phyloP scores from a whole-genome alignment of 1,140 invertebrate species.

The Amphibalanus amphitrite region DNA sequence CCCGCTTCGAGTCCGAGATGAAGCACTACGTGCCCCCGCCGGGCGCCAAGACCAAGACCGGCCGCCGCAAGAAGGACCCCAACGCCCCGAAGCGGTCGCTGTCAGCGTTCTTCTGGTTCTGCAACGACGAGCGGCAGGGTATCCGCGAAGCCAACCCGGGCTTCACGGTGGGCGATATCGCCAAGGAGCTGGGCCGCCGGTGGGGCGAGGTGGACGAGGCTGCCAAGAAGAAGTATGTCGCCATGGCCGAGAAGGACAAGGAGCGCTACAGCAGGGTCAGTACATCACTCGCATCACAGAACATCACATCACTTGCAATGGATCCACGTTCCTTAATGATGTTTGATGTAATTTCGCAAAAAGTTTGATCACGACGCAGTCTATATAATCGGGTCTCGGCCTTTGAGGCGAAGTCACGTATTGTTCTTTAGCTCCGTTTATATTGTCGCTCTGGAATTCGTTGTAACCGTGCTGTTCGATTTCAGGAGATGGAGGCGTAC shows the following conservation, averaged over 20 bases:
- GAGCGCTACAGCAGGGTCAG: slow-evolving; percentile 58
- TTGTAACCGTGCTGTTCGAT: neutral
- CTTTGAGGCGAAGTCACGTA: too few species aligned
- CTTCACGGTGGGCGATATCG: slow-evolving; percentile 89
- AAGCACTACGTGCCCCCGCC: slow-evolving; percentile 81
- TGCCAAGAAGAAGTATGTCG: slow-evolving; percentile 75
- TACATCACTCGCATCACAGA: neutral
- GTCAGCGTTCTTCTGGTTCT: slow-evolving; percentile 99
- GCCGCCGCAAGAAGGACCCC: slow-evolving; percentile 83
- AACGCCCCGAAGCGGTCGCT: slow-evolving; percentile 96
- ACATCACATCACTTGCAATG: too few species aligned
- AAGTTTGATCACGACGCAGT: too few species aligned
- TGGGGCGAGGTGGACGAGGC: slow-evolving; percentile 78
- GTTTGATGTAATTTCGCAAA: too few species aligned
- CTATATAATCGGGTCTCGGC: too few species aligned
- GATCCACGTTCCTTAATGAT: too few species aligned
- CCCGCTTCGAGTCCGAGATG: slow-evolving; percentile 91
- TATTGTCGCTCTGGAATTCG: too few species aligned
- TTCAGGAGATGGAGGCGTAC: neutral
- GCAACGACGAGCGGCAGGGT: slow-evolving; percentile 87
- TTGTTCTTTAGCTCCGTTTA: too few species aligned
- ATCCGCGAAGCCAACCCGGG: slow-evolving; percentile 85
- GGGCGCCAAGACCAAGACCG: slow-evolving; percentile 44
- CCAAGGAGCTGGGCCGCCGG: slow-evolving; percentile 87
- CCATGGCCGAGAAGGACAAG: slow-evolving; percentile 83